Conservation (phyloP, 1,140 invertebrate species). For the Bursaphelenchus mucronatus region DNA sequence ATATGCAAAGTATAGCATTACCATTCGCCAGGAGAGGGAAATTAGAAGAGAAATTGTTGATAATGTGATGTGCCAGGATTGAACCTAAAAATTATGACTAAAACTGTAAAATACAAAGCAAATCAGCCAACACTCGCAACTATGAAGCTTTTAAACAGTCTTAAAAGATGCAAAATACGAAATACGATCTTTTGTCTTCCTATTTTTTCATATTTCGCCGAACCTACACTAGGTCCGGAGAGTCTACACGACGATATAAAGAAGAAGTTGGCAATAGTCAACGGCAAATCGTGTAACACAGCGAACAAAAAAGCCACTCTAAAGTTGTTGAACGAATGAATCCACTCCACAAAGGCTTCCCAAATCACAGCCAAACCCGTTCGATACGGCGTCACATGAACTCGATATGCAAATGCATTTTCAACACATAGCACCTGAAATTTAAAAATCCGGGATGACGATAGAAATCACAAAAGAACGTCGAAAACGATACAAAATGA, state of each 20-base stretch:
- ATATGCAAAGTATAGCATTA: constrained; percentile 56
- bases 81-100: constrained; percentile 27
- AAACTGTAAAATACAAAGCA: too few species aligned
- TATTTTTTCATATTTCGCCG: neutral
- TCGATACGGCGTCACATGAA: constrained; percentile 49
- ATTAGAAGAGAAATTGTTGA: constrained; percentile 45
- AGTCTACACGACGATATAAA: constrained; percentile 52
- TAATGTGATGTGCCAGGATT: constrained; percentile 47
- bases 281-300: constrained; percentile 51
- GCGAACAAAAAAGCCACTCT: constrained; percentile 56
- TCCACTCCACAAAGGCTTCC: constrained; percentile 55
- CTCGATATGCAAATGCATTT: constrained; percentile 3
- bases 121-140: too few species aligned
- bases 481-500: constrained; percentile 18
- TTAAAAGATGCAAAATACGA: neutral
- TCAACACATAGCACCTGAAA: constrained; percentile 39
- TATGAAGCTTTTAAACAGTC: too few species aligned
- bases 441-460: neutral
- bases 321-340: constrained; percentile 60
- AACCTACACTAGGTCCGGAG: constrained; percentile 43
- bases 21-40: constrained; percentile 49
- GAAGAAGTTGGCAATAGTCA: constrained; percentile 59
- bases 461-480: neutral
- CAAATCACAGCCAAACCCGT: constrained; percentile 49
- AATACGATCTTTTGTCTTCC: neutral